Evolutionary conservation across 2,113 vertebrate genomes (phyloP), one percentile per base, ranked within the genome.

Genomic region (Dryoscopus gambensis): DNA sequence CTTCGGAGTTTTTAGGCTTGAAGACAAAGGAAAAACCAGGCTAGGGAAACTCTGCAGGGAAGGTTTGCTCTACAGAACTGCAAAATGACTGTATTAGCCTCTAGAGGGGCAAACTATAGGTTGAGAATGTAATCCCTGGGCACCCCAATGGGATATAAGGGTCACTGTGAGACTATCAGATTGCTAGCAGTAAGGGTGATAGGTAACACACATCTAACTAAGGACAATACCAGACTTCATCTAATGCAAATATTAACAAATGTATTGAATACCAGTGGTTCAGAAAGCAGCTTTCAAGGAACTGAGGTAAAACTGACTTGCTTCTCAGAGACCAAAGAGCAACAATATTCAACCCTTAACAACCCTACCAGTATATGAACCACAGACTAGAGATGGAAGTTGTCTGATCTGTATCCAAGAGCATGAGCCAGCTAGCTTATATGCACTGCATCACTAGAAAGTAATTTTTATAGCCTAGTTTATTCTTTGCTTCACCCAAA

Each of bases 351-450:
- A 77, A 15, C 14, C 23, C 85, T 83, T 57, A 84, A 53, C 53
- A 91, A 73, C 7, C 17, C 47, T 84, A 75, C 9, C 69, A 35
- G 19, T 28, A 6, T 9, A 59, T 11, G 39, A 93, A 84, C 70
- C 33, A 67, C 30, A 87, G 63, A 40, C 30, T 22, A 67, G 35
- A 94, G 56, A 84, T 6, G 10, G 56, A 84, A 90, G 63, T 22
- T 80, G 69, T 91, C 70, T 84, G 75, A 84, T 89, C n/a, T 12
- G 28, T 21, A 83, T 62, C 71, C 75, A 88, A 81, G 25, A 90
- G 44, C 27, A 35, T 3, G 4, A 93, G 56, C 46, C 83, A 95
- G 39, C 52, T n/a, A 90, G 37, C 15, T 88, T 73, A 56, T 33
- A 89, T 63, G 35, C 30, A 57, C 39, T 75, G 75, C 64, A 88